Percentiles rank a stretch among this genome's conserved stretches.
Evolutionary conservation across 2,888 invertebrate genomes (phyloP).

Genomic region (Frankliniella fusca): DNA sequence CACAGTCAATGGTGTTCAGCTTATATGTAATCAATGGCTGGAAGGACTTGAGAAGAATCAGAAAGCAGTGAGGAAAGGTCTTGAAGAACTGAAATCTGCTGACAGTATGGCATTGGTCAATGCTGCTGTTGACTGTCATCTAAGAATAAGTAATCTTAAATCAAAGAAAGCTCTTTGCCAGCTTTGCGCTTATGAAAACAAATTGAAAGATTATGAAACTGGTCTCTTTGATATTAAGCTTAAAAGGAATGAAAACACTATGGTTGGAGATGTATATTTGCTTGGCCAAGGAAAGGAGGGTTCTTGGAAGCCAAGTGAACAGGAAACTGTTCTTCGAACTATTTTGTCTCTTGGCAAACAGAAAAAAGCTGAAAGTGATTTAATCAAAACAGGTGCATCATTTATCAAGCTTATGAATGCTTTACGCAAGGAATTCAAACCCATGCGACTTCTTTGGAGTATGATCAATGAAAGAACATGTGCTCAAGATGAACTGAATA

Average conservation of each 20-base stretch:
- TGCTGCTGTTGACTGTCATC: slow-evolving; percentile 56
- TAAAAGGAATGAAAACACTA: slow-evolving; percentile 46
- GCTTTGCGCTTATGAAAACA: slow-evolving; percentile 49
- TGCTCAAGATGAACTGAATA: slow-evolving; percentile 66
- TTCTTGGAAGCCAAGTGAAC: slow-evolving; percentile 59
- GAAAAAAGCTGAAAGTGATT: slow-evolving; percentile 44
- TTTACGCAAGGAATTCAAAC: slow-evolving; percentile 62
- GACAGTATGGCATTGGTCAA: slow-evolving; percentile 47
- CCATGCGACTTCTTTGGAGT: slow-evolving; percentile 46
- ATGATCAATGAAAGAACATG: slow-evolving; percentile 50
- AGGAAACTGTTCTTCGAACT: slow-evolving; percentile 57
- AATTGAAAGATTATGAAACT: slow-evolving; percentile 52
- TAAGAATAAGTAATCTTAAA: slow-evolving; percentile 45
- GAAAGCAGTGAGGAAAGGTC: slow-evolving; percentile 42
- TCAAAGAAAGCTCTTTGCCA: slow-evolving; percentile 44
- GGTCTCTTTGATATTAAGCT: slow-evolving; percentile 54
- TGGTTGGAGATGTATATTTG: slow-evolving; percentile 46
- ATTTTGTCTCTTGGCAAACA: slow-evolving; percentile 44
- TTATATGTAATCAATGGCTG: not conserved
- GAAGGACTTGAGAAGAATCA: slow-evolving; percentile 8
- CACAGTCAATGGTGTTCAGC: not conserved
- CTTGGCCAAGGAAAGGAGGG: slow-evolving; percentile 49
- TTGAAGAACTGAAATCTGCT: slow-evolving; percentile 43
- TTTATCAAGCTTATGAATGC: slow-evolving; percentile 57
- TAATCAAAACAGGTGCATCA: slow-evolving; percentile 50